phyloP scores from a whole-genome alignment of 2,888 invertebrate genomes.

The Pyralis farinalis region DNA sequence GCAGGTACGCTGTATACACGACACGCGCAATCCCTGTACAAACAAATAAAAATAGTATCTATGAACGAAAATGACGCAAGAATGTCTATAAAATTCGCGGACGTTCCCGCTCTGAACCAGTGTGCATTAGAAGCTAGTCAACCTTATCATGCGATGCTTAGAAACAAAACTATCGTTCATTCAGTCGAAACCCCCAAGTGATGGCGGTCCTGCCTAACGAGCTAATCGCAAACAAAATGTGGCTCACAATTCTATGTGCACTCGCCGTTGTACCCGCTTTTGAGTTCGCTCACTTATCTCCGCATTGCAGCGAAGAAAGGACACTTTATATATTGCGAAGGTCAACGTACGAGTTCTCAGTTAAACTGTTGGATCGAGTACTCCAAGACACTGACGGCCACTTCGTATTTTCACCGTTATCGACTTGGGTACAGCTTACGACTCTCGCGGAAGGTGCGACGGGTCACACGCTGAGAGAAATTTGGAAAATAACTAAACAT shows the following conservation, averaged over 20 bases:
- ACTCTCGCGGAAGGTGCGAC: slow-evolving; percentile 50
- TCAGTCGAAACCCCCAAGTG: background rate
- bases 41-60: background rate
- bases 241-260: background rate
- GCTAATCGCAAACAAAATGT: background rate
- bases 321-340: slow-evolving; percentile 35
- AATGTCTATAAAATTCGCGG: background rate
- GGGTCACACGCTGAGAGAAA: slow-evolving; percentile 39
- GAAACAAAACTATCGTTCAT: background rate
- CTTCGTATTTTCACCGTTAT: slow-evolving; percentile 57
- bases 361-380: slow-evolving; percentile 46
- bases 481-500: slow-evolving; percentile 44
- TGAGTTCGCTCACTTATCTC: background rate
- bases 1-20: background rate
- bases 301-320: slow-evolving; percentile 32
- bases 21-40: background rate
- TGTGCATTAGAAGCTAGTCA: background rate
- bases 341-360: slow-evolving; percentile 51
- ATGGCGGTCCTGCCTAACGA: background rate
- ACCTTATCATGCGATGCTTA: slow-evolving; percentile 1
- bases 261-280: background rate
- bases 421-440: slow-evolving; percentile 53
- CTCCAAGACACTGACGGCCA: slow-evolving; percentile 41
- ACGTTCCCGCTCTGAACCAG: background rate
- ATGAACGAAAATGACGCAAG: background rate